Base-by-base conservation (phyloP, 2,113 vertebrate species). In the Pycnonotus jocosus region DNA sequence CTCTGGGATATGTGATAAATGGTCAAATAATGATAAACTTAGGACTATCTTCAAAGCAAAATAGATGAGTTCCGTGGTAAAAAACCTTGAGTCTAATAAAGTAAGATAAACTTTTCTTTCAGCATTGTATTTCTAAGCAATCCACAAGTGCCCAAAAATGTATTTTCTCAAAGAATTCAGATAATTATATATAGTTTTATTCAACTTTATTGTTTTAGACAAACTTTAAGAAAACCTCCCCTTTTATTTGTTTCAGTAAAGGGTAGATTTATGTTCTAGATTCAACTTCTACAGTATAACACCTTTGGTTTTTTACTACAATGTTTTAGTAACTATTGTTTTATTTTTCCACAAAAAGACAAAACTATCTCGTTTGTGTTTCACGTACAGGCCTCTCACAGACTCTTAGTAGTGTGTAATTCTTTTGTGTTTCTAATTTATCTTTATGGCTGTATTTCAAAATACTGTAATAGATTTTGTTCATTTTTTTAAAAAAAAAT, bases 371-470 rank as follows among this genome's bases (percentile, higher is more conserved):
- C 57, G 18, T 42, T 82, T 85, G 12, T 12, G 12, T 95, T 97
- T 94, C 48, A 78, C 88, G 91, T 56, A 48, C 44, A 48, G 48
- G 76, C 71, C 44, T 94, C 17, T 90, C 92, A 78, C 50, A 64
- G 37, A 38, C 57, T 86, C 57, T 90, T 74, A 81, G 48, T 37
- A 88, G 58, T 72, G 33, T 6, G 0, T 93, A 48, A 86, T 54
- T 70, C 12, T 74, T 93, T 86, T 87, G 44, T 93, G 80, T 97
- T 93, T 68, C 81, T 97, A 90, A 95, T 37, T 92, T 88, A 79
- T 93, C 95, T 96, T 95, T 96, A 88, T 88, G 77, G 25, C 79
- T 91, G 64, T 91, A 91, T 92, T 97, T 97, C 53, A 65, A 88
- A 96, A 76, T 64, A 92, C 81, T 97, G 69, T 95, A 89, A 82